These are phyloP conservation scores for Apeltes quadracus DNA, from an alignment of 2,113 vertebrate genomes.

Conservation along the genomic window DNA sequence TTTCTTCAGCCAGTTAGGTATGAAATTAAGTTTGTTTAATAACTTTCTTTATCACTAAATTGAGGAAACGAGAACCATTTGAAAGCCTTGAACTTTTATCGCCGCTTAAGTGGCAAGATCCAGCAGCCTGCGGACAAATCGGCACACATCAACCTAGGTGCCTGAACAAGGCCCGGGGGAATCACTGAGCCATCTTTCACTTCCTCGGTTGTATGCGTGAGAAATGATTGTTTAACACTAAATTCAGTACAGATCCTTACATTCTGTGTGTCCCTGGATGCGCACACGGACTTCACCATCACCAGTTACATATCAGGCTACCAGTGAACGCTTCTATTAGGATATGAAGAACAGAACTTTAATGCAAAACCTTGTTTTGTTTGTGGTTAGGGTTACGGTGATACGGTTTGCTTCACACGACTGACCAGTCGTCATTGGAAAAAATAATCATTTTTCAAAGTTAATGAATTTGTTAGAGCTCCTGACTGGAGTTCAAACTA, in stretches of 20 bases:
- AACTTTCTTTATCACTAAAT: slow-evolving; percentile 64
- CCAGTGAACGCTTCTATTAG: neutral
- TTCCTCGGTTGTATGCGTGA: slow-evolving; percentile 2
- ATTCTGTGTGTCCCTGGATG: slow-evolving; percentile 1
- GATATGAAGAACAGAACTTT: neutral
- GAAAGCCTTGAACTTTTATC: slow-evolving; percentile 57
- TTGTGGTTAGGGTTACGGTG: too few species aligned
- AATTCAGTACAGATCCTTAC: neutral
- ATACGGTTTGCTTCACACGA: too few species aligned
- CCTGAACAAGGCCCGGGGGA: slow-evolving; percentile 29
- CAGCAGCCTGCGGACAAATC: slow-evolving; percentile 47
- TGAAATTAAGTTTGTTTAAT: slow-evolving; percentile 65
- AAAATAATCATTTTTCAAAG: neutral
- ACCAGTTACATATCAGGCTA: neutral
- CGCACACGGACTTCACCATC: neutral
- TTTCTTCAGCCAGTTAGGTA: slow-evolving; percentile 51
- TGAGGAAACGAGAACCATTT: slow-evolving; percentile 28
- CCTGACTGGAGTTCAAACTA: neutral
- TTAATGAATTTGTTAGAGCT: neutral
- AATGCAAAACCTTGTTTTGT: neutral
- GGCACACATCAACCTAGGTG: slow-evolving; percentile 31
- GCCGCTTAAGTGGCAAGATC: slow-evolving; percentile 45
- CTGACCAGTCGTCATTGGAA: neutral
- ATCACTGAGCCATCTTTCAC: slow-evolving; percentile 14
- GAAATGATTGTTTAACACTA: neutral